These are phyloP conservation scores for Struthidea cinerea DNA, from an alignment of 2,113 vertebrate genomes.

Conservation along the genomic window DNA sequence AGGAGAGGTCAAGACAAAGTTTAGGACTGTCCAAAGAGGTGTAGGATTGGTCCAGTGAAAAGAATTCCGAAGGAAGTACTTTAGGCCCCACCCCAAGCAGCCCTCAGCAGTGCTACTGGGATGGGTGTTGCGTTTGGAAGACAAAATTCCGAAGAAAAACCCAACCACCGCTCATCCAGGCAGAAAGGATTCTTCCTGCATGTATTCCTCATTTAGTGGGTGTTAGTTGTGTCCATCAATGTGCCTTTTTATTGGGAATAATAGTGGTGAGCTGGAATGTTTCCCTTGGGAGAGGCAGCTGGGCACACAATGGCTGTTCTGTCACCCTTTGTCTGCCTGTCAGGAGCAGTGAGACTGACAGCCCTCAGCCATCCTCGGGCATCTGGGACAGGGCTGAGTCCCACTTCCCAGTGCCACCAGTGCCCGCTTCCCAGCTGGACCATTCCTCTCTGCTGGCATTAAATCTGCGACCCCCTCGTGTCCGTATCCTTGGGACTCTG, in stretches of 20 bases:
- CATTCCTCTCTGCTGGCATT: neutral
- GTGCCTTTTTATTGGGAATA: neutral
- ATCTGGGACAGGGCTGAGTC: accelerated
- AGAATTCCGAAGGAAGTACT: neutral
- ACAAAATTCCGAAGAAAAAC: neutral
- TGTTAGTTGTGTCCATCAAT: neutral
- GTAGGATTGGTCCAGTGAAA: neutral
- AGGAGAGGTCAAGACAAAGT: neutral
- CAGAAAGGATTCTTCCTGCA: neutral
- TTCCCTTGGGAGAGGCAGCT: neutral
- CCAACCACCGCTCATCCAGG: accelerated
- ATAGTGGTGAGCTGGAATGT: neutral
- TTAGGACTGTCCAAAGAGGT: neutral
- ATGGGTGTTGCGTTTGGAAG: neutral
- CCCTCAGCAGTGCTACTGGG: neutral
- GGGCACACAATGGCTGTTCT: neutral
- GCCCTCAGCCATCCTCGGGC: neutral
- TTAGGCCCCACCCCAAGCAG: neutral
- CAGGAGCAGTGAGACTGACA: neutral
- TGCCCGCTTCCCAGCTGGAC: neutral
- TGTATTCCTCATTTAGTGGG: neutral
- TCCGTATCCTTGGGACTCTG: accelerated
- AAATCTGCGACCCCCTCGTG: accelerated
- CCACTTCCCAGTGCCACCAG: neutral
- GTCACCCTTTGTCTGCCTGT: neutral